A percentile compares a stretch with the other conserved stretches of the same genome.
phyloP scores from a whole-genome alignment of 1,140 invertebrate genomes.

The Pygmarrhopalites habei region DNA sequence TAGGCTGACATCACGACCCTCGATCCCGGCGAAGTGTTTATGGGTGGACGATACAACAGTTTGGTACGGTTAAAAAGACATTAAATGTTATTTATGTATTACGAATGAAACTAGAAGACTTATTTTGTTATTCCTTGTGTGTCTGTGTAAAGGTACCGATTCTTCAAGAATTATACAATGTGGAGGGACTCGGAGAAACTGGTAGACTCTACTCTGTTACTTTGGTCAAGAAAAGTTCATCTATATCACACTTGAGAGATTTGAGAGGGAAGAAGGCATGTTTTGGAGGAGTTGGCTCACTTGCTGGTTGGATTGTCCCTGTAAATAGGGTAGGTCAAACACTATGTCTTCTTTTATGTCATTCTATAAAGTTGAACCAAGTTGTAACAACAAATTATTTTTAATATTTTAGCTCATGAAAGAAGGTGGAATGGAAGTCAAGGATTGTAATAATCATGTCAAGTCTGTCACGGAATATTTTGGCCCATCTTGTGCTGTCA shows the following conservation, averaged over 20 bases:
- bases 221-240: slow-evolving; percentile 63
- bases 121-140: too few relatives aligned
- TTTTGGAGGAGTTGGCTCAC: slow-evolving; percentile 79
- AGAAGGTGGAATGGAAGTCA: slow-evolving; percentile 67
- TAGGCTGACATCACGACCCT: slow-evolving; percentile 76
- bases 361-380: too few relatives aligned
- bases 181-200: slow-evolving; percentile 36
- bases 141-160: too few relatives aligned
- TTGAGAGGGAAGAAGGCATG: slow-evolving; percentile 73
- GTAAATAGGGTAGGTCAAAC: slow-evolving; percentile 61
- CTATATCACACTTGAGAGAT: slow-evolving; percentile 58
- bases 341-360: too few relatives aligned
- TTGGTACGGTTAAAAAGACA: too few relatives aligned
- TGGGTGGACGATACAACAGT: slow-evolving; percentile 84
- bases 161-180: slow-evolving; percentile 61
- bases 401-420: slow-evolving; percentile 80
- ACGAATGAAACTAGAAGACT: too few relatives aligned
- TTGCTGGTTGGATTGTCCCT: slow-evolving; percentile 89
- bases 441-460: slow-evolving; percentile 93
- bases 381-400: too few relatives aligned
- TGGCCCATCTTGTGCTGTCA: slow-evolving; percentile 83
- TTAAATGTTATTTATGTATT: too few relatives aligned
- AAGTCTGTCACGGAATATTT: slow-evolving; percentile 87
- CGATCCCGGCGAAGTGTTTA: slow-evolving; percentile 88
- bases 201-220: slow-evolving; percentile 66